Evolutionary conservation across 2,888 invertebrate species (phyloP).

Genomic region (Mechanitis messenoides): DNA sequence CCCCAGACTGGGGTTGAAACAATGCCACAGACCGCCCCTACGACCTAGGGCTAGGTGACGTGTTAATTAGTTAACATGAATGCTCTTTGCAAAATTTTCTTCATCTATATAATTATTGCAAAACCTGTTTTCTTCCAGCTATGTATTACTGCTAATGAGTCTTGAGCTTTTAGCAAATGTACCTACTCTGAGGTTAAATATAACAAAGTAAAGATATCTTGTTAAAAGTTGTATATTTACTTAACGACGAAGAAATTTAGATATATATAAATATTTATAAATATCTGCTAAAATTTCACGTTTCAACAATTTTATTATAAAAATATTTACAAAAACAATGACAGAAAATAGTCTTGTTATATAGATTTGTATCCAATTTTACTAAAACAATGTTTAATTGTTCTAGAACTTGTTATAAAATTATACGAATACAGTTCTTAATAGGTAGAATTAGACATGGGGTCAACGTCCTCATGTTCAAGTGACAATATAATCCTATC

Average conservation of each 20-base stretch:
- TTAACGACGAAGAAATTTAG: too few species aligned
- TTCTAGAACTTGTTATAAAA: background rate
- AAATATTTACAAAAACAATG: too few species aligned
- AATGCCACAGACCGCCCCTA: slow-evolving; percentile 21
- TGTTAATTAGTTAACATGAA: slow-evolving; percentile 29
- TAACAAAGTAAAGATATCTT: too few species aligned
- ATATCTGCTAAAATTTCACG: too few species aligned
- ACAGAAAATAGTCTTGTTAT: too few species aligned
- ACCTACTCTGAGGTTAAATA: too few species aligned
- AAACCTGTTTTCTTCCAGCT: slow-evolving; percentile 6
- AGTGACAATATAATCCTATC: slow-evolving; percentile 16
- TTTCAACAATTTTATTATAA: too few species aligned
- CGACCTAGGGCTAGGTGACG: slow-evolving; percentile 21
- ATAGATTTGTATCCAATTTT: too few species aligned
- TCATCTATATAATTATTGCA: slow-evolving; percentile 25
- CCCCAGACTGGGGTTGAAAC: slow-evolving; percentile 18
- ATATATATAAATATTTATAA: too few species aligned
- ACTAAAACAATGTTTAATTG: background rate
- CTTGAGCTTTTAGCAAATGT: too few species aligned
- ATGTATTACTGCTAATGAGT: too few species aligned
- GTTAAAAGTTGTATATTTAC: too few species aligned
- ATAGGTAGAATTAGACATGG: background rate
- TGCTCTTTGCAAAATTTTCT: slow-evolving; percentile 26
- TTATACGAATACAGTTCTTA: background rate
- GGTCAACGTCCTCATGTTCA: background rate